These are phyloP conservation scores for Rhamnusium bicolor DNA, from an alignment of 2,888 invertebrate genomes.

Conservation along the genomic window DNA sequence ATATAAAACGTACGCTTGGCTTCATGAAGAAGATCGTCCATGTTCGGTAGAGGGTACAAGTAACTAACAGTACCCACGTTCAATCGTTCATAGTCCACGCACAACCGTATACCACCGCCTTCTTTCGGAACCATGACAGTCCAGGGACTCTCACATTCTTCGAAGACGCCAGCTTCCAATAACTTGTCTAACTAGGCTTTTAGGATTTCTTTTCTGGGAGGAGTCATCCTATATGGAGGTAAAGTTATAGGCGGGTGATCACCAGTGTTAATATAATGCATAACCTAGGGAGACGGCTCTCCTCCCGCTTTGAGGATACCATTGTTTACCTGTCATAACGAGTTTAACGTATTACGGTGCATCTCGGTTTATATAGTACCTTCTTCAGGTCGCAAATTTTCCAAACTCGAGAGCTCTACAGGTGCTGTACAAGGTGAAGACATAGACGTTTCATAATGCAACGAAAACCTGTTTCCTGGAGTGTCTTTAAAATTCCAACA, in stretches of 20 bases:
- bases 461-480: neutral
- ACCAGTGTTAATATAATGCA: slow-evolving; percentile 60
- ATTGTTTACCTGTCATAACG: neutral
- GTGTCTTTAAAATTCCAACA: slow-evolving; percentile 25
- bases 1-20: too few relatives aligned
- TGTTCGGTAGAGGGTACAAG: too few relatives aligned
- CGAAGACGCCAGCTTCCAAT: too few relatives aligned
- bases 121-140: too few relatives aligned
- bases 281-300: slow-evolving; percentile 42
- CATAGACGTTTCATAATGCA: neutral
- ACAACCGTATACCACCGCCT: too few relatives aligned
- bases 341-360: too few relatives aligned
- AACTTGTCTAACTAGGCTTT: too few relatives aligned
- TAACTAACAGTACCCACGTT: too few relatives aligned
- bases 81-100: too few relatives aligned
- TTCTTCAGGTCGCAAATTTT: slow-evolving; percentile 21
- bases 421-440: neutral
- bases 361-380: neutral
- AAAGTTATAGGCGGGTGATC: slow-evolving; percentile 60
- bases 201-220: slow-evolving; percentile 50
- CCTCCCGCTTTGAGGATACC: slow-evolving; percentile 30
- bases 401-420: neutral
- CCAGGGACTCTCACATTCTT: too few relatives aligned
- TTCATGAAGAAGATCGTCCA: too few relatives aligned
- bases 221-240: slow-evolving; percentile 62